phyloP scores from a whole-genome alignment of 1,140 invertebrate genomes.

The Lasaia peninsularis region DNA sequence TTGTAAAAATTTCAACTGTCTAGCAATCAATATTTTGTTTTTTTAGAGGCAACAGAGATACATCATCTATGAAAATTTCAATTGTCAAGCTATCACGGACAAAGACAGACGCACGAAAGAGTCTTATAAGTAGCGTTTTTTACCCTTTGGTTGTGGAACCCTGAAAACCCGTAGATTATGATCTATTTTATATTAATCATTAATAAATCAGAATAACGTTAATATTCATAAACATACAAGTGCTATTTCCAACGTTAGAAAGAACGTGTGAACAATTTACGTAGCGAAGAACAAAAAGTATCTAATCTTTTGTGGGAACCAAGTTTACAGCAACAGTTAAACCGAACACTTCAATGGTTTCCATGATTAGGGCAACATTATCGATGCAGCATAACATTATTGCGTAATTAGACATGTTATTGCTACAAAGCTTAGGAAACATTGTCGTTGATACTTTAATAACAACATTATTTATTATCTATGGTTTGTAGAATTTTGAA shows the following conservation, averaged over 20 bases:
- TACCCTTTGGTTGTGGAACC: too few relatives aligned
- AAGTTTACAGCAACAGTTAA: slow-evolving; percentile 13
- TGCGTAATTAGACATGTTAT: neutral
- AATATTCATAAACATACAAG: slow-evolving; percentile 19
- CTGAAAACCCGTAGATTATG: neutral
- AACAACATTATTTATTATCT: too few relatives aligned
- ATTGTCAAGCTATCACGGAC: too few relatives aligned
- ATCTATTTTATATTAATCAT: slow-evolving; percentile 8
- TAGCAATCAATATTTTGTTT: too few relatives aligned
- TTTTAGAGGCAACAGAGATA: too few relatives aligned
- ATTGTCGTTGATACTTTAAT: too few relatives aligned
- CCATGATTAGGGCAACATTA: slow-evolving; percentile 11
- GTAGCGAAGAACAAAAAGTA: slow-evolving; percentile 8
- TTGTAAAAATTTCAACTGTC: too few relatives aligned
- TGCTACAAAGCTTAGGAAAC: too few relatives aligned
- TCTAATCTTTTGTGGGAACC: slow-evolving; percentile 17
- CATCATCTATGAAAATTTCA: too few relatives aligned
- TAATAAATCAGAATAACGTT: slow-evolving; percentile 11
- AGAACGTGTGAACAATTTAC: slow-evolving; percentile 16
- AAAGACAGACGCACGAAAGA: too few relatives aligned
- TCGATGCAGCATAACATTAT: slow-evolving; percentile 1
- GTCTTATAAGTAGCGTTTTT: too few relatives aligned
- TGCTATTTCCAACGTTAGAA: slow-evolving; percentile 11
- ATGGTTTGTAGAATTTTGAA: too few relatives aligned
- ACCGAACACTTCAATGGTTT: slow-evolving; percentile 10